These are phyloP conservation scores for Melanotaenia nigrans DNA, from an alignment of 2,797 vertebrate species.

Conservation along the genomic window DNA sequence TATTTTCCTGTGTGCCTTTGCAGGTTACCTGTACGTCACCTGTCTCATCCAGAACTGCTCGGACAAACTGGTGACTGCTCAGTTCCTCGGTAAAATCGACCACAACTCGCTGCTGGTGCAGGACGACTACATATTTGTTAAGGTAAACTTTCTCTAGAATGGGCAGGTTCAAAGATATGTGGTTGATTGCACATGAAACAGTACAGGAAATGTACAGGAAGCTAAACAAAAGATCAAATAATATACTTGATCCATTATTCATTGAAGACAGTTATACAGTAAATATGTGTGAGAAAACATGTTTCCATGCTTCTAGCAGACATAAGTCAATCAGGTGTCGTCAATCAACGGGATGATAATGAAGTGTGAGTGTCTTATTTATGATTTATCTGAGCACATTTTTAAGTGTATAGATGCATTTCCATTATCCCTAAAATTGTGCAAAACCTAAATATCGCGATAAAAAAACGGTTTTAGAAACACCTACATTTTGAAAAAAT, in stretches of 20 bases:
- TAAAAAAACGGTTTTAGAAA: too few relatives aligned
- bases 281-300: too few relatives aligned
- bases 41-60: conserved; percentile 94
- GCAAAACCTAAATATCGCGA: too few relatives aligned
- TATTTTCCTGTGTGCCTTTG: conserved; percentile 24
- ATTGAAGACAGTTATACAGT: too few relatives aligned
- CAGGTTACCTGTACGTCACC: conserved; percentile 90
- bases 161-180: not conserved
- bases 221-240: not conserved
- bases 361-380: too few relatives aligned
- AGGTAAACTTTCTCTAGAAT: conserved; percentile 79
- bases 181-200: not conserved
- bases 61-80: conserved; percentile 83
- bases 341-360: too few relatives aligned
- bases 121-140: conserved; percentile 93
- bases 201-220: not conserved
- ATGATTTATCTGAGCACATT: too few relatives aligned
- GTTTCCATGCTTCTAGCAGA: too few relatives aligned
- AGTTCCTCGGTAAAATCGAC: conserved; percentile 89
- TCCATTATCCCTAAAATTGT: too few relatives aligned
- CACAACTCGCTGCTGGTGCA: conserved; percentile 90
- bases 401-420: too few relatives aligned
- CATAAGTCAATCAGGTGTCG: too few relatives aligned
- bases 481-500: too few relatives aligned
- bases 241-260: not conserved